Conservation (phyloP, 2,113 vertebrate species). For the Onychostruthus taczanowskii region DNA sequence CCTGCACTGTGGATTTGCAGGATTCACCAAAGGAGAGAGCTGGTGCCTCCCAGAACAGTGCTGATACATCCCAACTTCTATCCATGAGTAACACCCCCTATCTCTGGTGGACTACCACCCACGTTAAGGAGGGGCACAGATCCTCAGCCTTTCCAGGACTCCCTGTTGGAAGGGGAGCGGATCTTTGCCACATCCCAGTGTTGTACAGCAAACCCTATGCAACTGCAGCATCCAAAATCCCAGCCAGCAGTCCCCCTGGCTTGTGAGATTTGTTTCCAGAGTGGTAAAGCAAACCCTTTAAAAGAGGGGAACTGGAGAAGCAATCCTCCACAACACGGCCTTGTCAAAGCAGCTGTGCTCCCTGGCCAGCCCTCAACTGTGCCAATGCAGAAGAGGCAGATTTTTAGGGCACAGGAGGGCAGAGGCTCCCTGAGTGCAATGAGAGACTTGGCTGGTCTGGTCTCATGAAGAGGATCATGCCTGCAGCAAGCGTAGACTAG, state of each 20-base stretch:
- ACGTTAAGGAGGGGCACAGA: not conserved
- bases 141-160: not conserved
- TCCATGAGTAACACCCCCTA: not conserved
- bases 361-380: accelerated
- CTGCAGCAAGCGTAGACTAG: not conserved
- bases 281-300: not conserved
- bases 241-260: not conserved
- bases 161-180: not conserved
- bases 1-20: not conserved
- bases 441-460: not conserved
- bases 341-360: not conserved
- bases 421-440: not conserved
- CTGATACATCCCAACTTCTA: not conserved
- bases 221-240: not conserved
- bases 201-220: not conserved
- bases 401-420: not conserved
- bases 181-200: not conserved
- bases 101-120: not conserved
- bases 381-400: not conserved
- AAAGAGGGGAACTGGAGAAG: not conserved
- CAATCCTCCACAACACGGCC: accelerated
- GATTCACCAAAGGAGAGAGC: not conserved
- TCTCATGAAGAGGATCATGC: not conserved
- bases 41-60: not conserved
- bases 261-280: not conserved